phyloP scores from a whole-genome alignment of 2,888 invertebrate genomes.

The Cantharis nigra region DNA sequence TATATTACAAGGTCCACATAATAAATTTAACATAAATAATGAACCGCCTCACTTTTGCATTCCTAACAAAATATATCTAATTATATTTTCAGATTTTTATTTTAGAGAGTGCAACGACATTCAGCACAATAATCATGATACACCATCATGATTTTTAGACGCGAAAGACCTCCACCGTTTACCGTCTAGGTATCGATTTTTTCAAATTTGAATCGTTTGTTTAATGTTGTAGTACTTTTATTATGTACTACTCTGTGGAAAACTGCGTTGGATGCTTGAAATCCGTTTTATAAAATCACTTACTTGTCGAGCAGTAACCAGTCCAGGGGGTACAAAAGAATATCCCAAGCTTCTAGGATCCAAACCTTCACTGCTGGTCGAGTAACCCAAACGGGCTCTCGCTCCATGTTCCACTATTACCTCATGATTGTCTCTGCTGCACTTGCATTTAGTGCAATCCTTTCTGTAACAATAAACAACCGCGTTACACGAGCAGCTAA shows the following conservation, averaged over 20 bases:
- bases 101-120: neutral
- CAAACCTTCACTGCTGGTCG: slow-evolving; percentile 65
- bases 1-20: neutral
- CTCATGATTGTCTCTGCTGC: slow-evolving; percentile 87
- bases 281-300: slow-evolving; percentile 1
- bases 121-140: too few relatives aligned
- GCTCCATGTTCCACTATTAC: slow-evolving; percentile 59
- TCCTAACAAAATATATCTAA: neutral
- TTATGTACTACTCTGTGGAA: too few relatives aligned
- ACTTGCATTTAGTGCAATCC: slow-evolving; percentile 91
- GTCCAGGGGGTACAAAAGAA: slow-evolving; percentile 53
- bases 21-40: neutral
- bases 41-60: neutral
- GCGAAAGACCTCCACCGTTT: too few relatives aligned
- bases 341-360: slow-evolving; percentile 56
- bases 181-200: too few relatives aligned
- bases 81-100: neutral
- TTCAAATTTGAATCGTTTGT: too few relatives aligned
- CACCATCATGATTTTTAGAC: too few relatives aligned
- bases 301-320: slow-evolving; percentile 52
- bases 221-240: too few relatives aligned
- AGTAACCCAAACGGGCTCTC: slow-evolving; percentile 49
- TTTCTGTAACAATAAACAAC: slow-evolving; percentile 71
- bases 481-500: neutral
- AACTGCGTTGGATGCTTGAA: too few relatives aligned